Conservation (phyloP, 2,888 invertebrate genomes). For the Scrobipalpa atriplicella region DNA sequence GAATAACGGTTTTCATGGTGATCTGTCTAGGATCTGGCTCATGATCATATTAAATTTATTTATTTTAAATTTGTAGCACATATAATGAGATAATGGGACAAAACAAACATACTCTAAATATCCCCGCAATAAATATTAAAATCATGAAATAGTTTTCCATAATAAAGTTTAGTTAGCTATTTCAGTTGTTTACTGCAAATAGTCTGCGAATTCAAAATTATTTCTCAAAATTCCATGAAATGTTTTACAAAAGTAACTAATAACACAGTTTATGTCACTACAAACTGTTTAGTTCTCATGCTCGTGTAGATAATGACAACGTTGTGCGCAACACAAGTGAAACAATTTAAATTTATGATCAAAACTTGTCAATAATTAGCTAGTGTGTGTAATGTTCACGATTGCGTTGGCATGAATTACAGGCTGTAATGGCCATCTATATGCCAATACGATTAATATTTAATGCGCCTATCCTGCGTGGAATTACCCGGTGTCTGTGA, state of each 20-base stretch:
- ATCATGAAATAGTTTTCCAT: not conserved
- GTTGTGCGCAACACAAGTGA: constrained; percentile 9
- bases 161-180: constrained; percentile 5
- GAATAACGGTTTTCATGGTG: too few species aligned
- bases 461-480: constrained; percentile 72
- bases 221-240: not conserved
- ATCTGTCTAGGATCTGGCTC: too few species aligned
- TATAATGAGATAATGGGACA: too few species aligned
- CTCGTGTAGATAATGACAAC: constrained; percentile 19
- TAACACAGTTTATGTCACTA: not conserved
- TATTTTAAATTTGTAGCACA: too few species aligned
- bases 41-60: too few species aligned
- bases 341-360: constrained; percentile 24
- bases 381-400: constrained; percentile 53
- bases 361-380: constrained; percentile 59
- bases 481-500: constrained; percentile 73
- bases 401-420: constrained; percentile 63
- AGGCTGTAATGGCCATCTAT: constrained; percentile 68
- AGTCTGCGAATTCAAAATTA: constrained; percentile 8
- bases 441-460: constrained; percentile 78
- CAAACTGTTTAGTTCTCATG: not conserved
- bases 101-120: too few species aligned
- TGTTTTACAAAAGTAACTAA: constrained; percentile 1
- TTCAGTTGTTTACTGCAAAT: not conserved
- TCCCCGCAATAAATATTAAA: too few species aligned